These are phyloP conservation scores for Ahaetulla prasina DNA, from an alignment of 2,113 vertebrate genomes.

Conservation along the genomic window DNA sequence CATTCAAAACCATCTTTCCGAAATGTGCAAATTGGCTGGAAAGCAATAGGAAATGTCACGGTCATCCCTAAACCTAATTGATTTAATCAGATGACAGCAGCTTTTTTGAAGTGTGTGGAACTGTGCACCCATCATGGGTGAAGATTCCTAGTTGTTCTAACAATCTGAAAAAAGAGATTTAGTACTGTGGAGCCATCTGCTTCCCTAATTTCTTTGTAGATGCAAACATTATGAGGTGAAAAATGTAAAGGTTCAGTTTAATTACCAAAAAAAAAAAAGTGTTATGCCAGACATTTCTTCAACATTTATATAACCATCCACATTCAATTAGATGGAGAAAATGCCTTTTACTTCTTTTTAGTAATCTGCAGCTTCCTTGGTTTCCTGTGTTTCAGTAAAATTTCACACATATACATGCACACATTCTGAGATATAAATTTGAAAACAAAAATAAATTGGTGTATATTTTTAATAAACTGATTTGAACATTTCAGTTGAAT, in stretches of 20 bases:
- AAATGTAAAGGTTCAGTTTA: background rate
- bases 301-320: background rate
- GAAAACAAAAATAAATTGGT: background rate
- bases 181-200: background rate
- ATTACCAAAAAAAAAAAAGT: background rate
- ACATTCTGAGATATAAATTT: background rate
- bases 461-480: background rate
- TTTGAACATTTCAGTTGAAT: background rate
- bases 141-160: background rate
- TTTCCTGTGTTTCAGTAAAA: background rate
- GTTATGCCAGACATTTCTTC: background rate
- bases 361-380: background rate
- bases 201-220: background rate
- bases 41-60: constrained; percentile 12
- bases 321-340: background rate
- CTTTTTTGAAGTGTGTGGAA: background rate
- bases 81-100: background rate
- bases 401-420: background rate
- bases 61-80: background rate
- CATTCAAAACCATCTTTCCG: constrained; percentile 25
- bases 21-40: constrained; percentile 40
- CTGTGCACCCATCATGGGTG: background rate
- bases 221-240: background rate
- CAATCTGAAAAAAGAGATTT: background rate
- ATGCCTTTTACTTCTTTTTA: background rate